phyloP scores from a whole-genome alignment of 2,888 invertebrate species.

The Stenurella melanura region DNA sequence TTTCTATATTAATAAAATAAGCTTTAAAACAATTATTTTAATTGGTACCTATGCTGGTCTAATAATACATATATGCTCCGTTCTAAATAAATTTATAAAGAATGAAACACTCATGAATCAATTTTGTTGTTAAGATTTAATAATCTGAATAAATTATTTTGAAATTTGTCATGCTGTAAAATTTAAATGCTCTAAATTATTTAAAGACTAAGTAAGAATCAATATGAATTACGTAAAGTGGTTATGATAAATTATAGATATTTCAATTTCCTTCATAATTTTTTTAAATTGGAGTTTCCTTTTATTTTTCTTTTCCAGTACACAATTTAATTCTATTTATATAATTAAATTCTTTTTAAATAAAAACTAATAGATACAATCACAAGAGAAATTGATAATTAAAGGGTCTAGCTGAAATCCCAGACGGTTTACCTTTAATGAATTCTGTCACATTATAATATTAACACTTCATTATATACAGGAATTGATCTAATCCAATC shows the following conservation, averaged over 20 bases:
- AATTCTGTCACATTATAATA: too few species aligned
- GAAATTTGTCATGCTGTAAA: conserved; percentile 38
- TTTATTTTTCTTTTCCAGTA: not conserved
- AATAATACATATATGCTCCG: conserved; percentile 14
- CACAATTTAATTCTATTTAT: not conserved
- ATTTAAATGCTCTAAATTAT: conserved; percentile 34
- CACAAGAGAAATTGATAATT: not conserved
- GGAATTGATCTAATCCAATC: too few species aligned
- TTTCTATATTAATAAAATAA: conserved; percentile 18
- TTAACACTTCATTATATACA: too few species aligned
- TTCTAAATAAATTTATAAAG: conserved; percentile 38
- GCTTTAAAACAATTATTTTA: conserved; percentile 29
- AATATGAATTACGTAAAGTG: conserved; percentile 39
- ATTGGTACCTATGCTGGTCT: conserved; percentile 16
- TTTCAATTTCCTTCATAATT: conserved; percentile 8
- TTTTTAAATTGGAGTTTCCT: not conserved
- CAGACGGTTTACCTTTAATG: not conserved
- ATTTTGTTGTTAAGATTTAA: conserved; percentile 42
- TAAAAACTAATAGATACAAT: not conserved
- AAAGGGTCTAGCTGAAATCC: not conserved
- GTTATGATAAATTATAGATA: conserved; percentile 30
- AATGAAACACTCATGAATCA: conserved; percentile 38
- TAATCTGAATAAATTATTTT: conserved; percentile 40
- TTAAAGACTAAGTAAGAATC: conserved; percentile 37
- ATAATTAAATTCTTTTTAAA: not conserved